Evolutionary conservation across 2,888 invertebrate genomes (phyloP), one percentile per base, ranked within the genome.

Genomic region (Thymelicus sylvestris): DNA sequence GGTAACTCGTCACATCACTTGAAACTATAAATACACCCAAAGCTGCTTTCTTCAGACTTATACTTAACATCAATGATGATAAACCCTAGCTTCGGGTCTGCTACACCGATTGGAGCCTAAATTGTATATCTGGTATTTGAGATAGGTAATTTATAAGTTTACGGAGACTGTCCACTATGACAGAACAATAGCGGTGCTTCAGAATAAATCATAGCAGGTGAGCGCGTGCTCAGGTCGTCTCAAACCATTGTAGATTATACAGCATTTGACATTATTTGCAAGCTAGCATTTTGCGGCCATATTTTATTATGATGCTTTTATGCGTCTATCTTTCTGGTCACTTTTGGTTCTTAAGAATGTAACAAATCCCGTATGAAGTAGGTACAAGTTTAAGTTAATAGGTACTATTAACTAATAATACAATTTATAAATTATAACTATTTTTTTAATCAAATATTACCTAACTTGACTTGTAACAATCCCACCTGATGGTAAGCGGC

Each of bases 171-270:
- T 81, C 77, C 77, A 79, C 78, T 78, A 76, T 84, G 90, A 91
- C 90, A 90, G 88, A 80, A 91, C 91, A 92, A 92, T 91, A 83
- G 89, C 82, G 78, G 82, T 79, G 76, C 82, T 81, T 78, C 77
- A 74, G 77, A 81, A 89, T 92, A 91, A 91, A 92, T 92, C 91
- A 91, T 84, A 85, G 81, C 91, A 90, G 88, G 89, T 90, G 90
- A 88, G 81, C 86, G 84, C 81, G 80, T 82, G 83, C 81, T 77
- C 83, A 80, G 84, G 82, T 81, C 81, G 79, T 83, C 83, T 80
- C 77, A 77, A 77, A 77, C 75, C 77, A 75, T 74, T 81, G 80
- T 86, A 85, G 83, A 64, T 69, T 69, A 84, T 85, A 84, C 82
- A 80, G 52, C 81, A 57, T 72, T 76, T 71, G 80, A 79, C 82